Percentiles rank a stretch among this genome's conserved stretches.
phyloP scores from a whole-genome alignment of 2,888 invertebrate species.

The Leucophenga montana region DNA sequence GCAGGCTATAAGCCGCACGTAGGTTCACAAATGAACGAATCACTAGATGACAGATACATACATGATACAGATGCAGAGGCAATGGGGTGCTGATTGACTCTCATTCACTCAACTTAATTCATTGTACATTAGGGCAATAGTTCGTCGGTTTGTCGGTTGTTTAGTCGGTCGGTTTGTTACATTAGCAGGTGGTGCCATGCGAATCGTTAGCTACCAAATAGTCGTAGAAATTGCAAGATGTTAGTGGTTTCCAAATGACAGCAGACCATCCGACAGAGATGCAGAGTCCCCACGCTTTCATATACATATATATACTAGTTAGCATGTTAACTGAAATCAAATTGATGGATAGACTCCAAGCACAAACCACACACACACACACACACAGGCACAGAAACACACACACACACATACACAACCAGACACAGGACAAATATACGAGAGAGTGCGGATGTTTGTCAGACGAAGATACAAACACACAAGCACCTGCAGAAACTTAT shows the following conservation, averaged over 20 bases:
- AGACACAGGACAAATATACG: conserved; percentile 5
- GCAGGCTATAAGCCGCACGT: conserved; percentile 18
- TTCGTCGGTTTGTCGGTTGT: neutral
- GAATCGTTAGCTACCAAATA: neutral
- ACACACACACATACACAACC: too few relatives aligned
- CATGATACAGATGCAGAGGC: too few relatives aligned
- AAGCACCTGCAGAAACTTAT: neutral
- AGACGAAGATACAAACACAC: neutral
- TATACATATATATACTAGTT: too few relatives aligned
- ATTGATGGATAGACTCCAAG: conserved; percentile 42
- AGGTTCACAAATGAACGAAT: conserved; percentile 16
- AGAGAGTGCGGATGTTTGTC: neutral
- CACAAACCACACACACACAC: neutral
- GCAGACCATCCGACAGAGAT: too few relatives aligned
- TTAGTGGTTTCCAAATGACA: conserved; percentile 1
- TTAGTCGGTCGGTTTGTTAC: neutral
- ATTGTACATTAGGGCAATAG: neutral
- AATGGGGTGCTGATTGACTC: neutral
- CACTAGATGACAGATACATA: neutral
- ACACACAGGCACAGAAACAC: too few relatives aligned
- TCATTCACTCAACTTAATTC: neutral
- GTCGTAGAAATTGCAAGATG: neutral
- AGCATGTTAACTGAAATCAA: conserved; percentile 30
- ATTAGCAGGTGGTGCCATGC: too few relatives aligned
- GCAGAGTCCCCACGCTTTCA: too few relatives aligned